These are phyloP conservation scores for Yponomeuta plumbellus DNA, from an alignment of 2,888 invertebrate species.

Conservation along the genomic window DNA sequence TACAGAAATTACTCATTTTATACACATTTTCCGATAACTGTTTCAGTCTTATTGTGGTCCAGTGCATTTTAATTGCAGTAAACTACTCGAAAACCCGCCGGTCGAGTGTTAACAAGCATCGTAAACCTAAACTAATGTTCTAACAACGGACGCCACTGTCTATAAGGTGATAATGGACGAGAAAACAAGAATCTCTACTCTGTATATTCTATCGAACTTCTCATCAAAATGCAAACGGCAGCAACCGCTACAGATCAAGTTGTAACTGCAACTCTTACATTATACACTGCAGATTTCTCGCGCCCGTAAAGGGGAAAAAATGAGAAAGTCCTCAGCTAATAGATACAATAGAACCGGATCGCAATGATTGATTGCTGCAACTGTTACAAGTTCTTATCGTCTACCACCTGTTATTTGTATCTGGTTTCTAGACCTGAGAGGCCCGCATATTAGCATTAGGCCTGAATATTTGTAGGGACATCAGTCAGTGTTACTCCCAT, in stretches of 20 bases:
- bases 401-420: not conserved
- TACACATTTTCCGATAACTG: no score
- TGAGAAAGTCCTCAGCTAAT: constrained; percentile 71
- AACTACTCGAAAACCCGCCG: no score
- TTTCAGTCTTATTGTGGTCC: no score
- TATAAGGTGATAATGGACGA: not conserved
- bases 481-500: no score
- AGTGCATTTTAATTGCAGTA: no score
- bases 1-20: no score
- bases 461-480: no score
- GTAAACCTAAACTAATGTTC: no score
- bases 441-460: not conserved
- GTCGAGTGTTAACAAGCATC: no score
- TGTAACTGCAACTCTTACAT: constrained; percentile 29
- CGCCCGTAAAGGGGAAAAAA: constrained; percentile 69
- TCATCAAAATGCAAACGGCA: not conserved
- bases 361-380: constrained; percentile 43
- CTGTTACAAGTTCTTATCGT: not conserved
- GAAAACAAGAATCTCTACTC: not conserved
- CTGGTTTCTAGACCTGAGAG: not conserved
- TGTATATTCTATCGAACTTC: not conserved
- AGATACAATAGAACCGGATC: constrained; percentile 73
- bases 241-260: constrained; percentile 11
- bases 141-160: not conserved
- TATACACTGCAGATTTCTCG: constrained; percentile 43